Conservation (phyloP, 2,113 vertebrate genomes). For the Cygnus buccinator region DNA sequence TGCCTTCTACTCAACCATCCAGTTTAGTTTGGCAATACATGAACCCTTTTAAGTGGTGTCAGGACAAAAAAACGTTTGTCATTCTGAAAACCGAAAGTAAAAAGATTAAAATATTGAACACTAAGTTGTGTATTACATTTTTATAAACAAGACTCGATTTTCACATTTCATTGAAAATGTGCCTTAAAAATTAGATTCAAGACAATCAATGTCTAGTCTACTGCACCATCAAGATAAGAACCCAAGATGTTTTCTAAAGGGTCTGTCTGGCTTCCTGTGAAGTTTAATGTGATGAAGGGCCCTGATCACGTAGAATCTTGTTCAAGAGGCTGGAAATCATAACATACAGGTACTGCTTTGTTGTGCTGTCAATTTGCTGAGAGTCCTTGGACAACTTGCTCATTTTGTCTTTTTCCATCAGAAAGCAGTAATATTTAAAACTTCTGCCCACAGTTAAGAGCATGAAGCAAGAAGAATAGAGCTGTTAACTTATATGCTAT, state of each 20-base stretch:
- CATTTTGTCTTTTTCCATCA: background rate
- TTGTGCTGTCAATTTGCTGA: background rate
- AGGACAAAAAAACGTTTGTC: background rate
- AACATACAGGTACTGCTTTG: background rate
- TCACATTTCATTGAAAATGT: background rate
- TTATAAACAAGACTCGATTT: background rate
- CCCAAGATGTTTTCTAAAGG: background rate
- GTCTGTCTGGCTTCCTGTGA: background rate
- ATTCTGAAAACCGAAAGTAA: conserved; percentile 1
- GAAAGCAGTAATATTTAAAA: background rate
- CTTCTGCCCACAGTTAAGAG: background rate
- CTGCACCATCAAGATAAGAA: conserved; percentile 17
- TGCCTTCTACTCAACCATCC: background rate
- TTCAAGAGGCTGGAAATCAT: background rate
- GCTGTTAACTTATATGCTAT: background rate
- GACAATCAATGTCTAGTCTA: background rate
- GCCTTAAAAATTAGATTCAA: conserved; percentile 1
- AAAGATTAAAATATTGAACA: background rate
- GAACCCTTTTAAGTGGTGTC: background rate
- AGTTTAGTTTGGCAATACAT: background rate
- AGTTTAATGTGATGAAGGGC: background rate
- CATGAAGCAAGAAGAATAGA: background rate
- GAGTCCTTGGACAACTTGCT: background rate
- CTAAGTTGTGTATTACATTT: too few relatives aligned
- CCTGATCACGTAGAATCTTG: background rate